These are phyloP conservation scores for Drosophila repleta DNA, from an alignment of 1,140 invertebrate species.

Conservation along the genomic window DNA sequence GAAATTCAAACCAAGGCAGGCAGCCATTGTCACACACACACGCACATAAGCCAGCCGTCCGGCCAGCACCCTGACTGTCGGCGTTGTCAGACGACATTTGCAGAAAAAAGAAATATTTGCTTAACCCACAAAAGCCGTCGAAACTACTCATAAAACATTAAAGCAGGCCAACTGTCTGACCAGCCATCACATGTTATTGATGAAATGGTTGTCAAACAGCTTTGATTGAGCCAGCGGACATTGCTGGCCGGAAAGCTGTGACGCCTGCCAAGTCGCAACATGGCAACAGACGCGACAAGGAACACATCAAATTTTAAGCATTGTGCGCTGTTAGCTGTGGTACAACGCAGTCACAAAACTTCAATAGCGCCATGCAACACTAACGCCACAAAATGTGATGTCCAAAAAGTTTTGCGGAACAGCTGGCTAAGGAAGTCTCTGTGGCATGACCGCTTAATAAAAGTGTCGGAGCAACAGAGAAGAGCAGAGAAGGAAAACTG, in stretches of 20 bases:
- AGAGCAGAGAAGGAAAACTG: constrained; percentile 42
- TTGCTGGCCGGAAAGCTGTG: constrained; percentile 45
- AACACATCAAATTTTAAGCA: constrained; percentile 71
- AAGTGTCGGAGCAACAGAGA: not conserved
- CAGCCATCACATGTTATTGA: constrained; percentile 56
- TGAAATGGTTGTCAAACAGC: constrained; percentile 70
- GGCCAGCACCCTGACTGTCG: not conserved
- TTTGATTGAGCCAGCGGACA: constrained; percentile 38
- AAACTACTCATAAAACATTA: constrained; percentile 62
- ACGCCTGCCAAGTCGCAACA: constrained; percentile 26
- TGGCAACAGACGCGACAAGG: constrained; percentile 60
- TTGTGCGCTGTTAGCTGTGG: constrained; percentile 1
- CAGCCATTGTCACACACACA: constrained; percentile 34
- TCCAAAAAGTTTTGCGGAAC: constrained; percentile 31
- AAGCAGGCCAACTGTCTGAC: constrained; percentile 26
- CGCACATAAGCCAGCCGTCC: constrained; percentile 16
- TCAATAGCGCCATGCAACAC: constrained; percentile 61
- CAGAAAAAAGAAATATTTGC: constrained; percentile 36
- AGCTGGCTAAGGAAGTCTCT: constrained; percentile 13
- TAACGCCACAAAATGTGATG: constrained; percentile 46
- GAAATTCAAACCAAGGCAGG: constrained; percentile 34
- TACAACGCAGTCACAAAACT: constrained; percentile 57
- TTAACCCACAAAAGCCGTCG: constrained; percentile 44
- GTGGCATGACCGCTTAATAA: constrained; percentile 22
- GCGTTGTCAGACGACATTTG: constrained; percentile 32